Percentiles rank a stretch among this genome's conserved stretches.
phyloP scores from a whole-genome alignment of 2,113 vertebrate species.

The Merops nubicus region DNA sequence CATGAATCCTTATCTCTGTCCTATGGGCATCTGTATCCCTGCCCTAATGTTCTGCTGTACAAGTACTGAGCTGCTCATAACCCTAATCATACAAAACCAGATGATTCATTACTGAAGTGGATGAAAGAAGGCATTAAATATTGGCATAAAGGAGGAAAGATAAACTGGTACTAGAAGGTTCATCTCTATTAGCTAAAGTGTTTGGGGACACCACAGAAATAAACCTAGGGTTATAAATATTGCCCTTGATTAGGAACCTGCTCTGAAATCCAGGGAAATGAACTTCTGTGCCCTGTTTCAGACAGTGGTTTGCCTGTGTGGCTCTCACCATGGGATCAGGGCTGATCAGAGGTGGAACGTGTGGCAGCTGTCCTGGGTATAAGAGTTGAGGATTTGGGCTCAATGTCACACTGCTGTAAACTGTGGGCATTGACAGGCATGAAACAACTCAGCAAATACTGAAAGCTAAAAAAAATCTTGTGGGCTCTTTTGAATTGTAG shows the following conservation, averaged over 20 bases:
- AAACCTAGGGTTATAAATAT: neutral
- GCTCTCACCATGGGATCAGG: neutral
- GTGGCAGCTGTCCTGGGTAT: neutral
- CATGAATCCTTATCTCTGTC: slow-evolving; percentile 52
- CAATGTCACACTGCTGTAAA: neutral
- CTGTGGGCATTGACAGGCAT: neutral
- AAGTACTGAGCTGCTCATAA: slow-evolving; percentile 12
- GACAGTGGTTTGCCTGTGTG: neutral
- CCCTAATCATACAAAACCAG: slow-evolving; percentile 24
- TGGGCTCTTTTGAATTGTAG: neutral
- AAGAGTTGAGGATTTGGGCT: neutral
- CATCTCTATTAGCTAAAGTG: neutral
- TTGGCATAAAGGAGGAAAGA: slow-evolving; percentile 24
- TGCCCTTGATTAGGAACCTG: neutral
- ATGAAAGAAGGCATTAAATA: slow-evolving; percentile 45
- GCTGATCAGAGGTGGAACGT: neutral
- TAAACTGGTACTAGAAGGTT: slow-evolving; percentile 11
- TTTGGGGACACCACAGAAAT: slow-evolving; percentile 11
- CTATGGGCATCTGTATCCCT: slow-evolving; percentile 37
- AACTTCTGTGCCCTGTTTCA: neutral
- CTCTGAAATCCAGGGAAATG: neutral
- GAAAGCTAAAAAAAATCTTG: neutral
- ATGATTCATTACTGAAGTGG: slow-evolving; percentile 31
- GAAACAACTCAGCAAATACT: neutral
- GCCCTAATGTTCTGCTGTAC: slow-evolving; percentile 8